Base-by-base conservation (phyloP, 2,888 invertebrate genomes). In the Apocheima hispidaria region DNA sequence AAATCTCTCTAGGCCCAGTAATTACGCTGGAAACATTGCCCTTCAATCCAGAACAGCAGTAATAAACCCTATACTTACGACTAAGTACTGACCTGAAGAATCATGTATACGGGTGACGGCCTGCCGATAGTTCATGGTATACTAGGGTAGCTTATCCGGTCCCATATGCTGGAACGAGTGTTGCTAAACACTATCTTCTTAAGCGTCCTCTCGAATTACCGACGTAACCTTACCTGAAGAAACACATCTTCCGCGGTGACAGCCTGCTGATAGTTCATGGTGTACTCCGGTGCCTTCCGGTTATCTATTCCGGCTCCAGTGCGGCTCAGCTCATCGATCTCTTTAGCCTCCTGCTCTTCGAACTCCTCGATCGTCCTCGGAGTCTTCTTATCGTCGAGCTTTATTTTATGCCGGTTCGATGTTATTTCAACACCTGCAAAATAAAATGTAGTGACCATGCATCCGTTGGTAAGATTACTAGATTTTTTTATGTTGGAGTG, bases 191-290 rank as follows among this genome's bases (percentile, higher is more conserved):
- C 88, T n/a, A 1, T 93, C 93, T 68, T 93, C 92, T 18, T 91
- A 88, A n/a, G 90, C 93, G 66, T 94, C 93, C 53, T 90, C n/a
- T 30, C 10, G 30, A 30, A 30, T 0, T n/a, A 36, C 40, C 33
- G 10, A 33, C 12, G 1, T 18, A 18, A 16, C 61, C 60, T 38
- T 82, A 96, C 97, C 92, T 97, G 96, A 51, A 98, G 92, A 86
- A 95, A 98, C 7, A 98, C 94, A 85, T 98, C 98, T 83, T 97
- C 96, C 0, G 98, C 94, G 7, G 96, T 94, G 0, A 98, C 96
- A 33, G 96, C 94, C 86, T 98, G 98, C 72, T 96, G 96, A 84
- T 97, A 98, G 69, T 95, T 94, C 83, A 98, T 96, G 35, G 95
- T 95, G 88, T 97, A 98, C 69, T 94, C 93, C 0, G 97, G 97